Evolutionary conservation across 2,797 vertebrate species (phyloP).

Genomic region (Hyperoplus lanceolatus): DNA sequence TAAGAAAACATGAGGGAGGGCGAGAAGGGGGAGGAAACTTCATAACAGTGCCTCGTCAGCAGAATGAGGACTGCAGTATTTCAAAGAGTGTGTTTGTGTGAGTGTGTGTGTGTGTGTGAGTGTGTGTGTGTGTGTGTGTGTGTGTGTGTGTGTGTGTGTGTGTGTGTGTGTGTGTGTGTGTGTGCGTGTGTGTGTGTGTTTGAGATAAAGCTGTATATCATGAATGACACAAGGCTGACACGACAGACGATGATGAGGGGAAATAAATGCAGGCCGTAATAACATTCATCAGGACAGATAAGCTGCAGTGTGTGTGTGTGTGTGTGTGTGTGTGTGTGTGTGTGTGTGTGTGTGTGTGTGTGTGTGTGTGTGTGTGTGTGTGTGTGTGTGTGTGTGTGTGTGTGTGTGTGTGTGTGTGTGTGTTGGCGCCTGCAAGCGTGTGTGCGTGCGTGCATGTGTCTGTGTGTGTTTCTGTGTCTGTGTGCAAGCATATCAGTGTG

Average conservation of each 20-base stretch:
- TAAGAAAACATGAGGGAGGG: conserved; percentile 14
- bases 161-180: conserved; percentile 18
- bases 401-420: conserved; percentile 19
- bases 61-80: conserved; percentile 40
- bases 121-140: conserved; percentile 1
- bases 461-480: no score
- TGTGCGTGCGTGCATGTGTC: neutral
- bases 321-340: conserved; percentile 18
- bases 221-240: conserved; percentile 32
- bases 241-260: conserved; percentile 43
- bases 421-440: neutral
- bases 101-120: neutral
- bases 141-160: conserved; percentile 13
- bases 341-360: conserved; percentile 10
- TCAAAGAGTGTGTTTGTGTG: conserved; percentile 21
- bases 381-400: conserved; percentile 8
- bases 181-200: conserved; percentile 25
- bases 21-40: conserved; percentile 32
- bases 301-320: conserved; percentile 26
- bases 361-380: no score
- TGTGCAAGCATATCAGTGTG: neutral
- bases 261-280: conserved; percentile 61
- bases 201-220: conserved; percentile 26
- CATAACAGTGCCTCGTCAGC: conserved; percentile 59
- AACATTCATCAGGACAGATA: conserved; percentile 58